Evolutionary conservation across 2,888 invertebrate species (phyloP), one percentile per base, ranked within the genome.

Genomic region (Campaea margaritaria): DNA sequence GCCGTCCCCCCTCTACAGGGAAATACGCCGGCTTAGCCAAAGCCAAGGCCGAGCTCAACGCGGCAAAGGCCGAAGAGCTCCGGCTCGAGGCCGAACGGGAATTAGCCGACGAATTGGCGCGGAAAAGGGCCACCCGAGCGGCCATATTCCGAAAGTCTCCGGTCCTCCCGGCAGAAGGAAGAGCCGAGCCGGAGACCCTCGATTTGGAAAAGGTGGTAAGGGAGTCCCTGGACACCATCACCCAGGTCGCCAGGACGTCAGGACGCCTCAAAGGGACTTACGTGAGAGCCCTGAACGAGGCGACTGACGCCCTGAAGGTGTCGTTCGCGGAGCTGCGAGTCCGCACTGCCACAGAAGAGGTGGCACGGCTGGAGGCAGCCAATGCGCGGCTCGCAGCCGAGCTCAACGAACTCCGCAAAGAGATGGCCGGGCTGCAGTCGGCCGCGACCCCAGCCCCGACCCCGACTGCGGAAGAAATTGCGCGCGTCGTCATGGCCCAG

Each of bases 191-290:
- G 13, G 39, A 39, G 21, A 21, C 21, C 3, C 21, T 21, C 21
- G 21, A 21, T n/a, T 7, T 39, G 13, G n/a, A n/a, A n/a, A 39
- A 12, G 12, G 12, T 39, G 1, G 48, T 50, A 1, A 3, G 13
- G 38, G 49, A 27, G 9, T 45, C 21, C 27, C 12, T 36, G 11
- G 46, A 39, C 2, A 36, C 28, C 0, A 53, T 45, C 10, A 4
- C n/a, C 0, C 9, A 13, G 0, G 38, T 53, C 10, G 52, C 52
- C 11, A 13, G 5, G 0, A 53, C 21, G 14, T 45, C 44, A 1
- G 14, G 27, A 1, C 44, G 48, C 14, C 34, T 55, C 2, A 47
- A 55, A 5, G 55, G 55, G 0, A 42, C 42, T 1, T 48, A 34
- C 2, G 9, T 13, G 8, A 21, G 39, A 10, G 45, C 15, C 45